Percentiles rank a stretch among this genome's conserved stretches.
Evolutionary conservation across 2,888 invertebrate genomes (phyloP).

Genomic region (Spisula solida): DNA sequence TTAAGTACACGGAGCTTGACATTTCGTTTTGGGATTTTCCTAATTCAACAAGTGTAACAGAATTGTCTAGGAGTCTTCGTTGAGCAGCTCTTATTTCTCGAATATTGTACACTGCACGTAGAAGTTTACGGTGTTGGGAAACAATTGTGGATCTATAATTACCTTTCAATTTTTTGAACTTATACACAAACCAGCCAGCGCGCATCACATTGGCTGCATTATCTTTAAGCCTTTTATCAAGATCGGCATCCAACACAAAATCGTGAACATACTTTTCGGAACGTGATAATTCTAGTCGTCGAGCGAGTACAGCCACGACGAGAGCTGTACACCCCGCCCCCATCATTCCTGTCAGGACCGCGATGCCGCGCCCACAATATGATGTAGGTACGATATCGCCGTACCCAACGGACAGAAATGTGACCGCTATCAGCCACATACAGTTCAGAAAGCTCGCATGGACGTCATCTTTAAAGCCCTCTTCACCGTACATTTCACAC

Average conservation of each 20-base stretch:
- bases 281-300: constrained; percentile 85
- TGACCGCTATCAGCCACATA: constrained; percentile 87
- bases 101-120: constrained; percentile 85
- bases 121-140: constrained; percentile 82
- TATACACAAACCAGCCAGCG: constrained; percentile 86
- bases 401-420: constrained; percentile 87
- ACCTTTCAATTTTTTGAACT: constrained; percentile 73
- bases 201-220: constrained; percentile 86
- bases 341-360: constrained; percentile 86
- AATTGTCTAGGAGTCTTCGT: constrained; percentile 81
- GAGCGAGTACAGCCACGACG: constrained; percentile 86
- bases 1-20: constrained; percentile 62
- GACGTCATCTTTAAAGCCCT: constrained; percentile 70
- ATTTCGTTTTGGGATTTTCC: constrained; percentile 78
- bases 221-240: constrained; percentile 84
- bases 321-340: constrained; percentile 87
- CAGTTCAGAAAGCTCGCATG: constrained; percentile 86
- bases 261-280: constrained; percentile 87
- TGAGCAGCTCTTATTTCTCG: constrained; percentile 86
- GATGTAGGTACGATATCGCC: constrained; percentile 87
- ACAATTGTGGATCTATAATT: constrained; percentile 71
- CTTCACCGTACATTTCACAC: constrained; percentile 85
- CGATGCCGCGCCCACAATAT: constrained; percentile 86
- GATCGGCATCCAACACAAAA: constrained; percentile 86
- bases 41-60: constrained; percentile 83